Base-by-base conservation (phyloP, 2,113 vertebrate species). In the Rhipidura dahli region DNA sequence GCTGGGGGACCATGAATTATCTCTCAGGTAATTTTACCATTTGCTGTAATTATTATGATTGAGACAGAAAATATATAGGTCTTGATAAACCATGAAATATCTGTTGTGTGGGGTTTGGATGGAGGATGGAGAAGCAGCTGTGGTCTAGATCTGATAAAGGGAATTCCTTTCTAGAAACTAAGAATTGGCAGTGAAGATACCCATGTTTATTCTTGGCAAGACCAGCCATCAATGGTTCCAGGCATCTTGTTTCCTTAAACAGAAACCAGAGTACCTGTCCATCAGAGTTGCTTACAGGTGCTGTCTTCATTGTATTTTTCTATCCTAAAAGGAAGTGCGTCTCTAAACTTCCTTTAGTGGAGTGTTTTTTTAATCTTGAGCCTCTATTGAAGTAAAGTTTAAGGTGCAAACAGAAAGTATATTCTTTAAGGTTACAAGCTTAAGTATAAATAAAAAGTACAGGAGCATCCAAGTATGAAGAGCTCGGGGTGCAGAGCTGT, bases 1-100 rank as follows among this genome's bases (percentile, higher is more conserved):
- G 39, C 98, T 99, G 49, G 99, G 99, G 92, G 99, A 99, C 97
- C 99, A 99, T 8, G 99, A 99, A 91, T 98, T 99, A 97, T 99
- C 99, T 65, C 99, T 99, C 94, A 99, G 98, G 99, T 99, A 97
- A 98, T 98, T 95, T 91, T 83, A 61, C 35, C 80, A 13, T 77
- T 82, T 63, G 49, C 51, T 90, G 9, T 78, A 75, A 44, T 86
- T 18, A 22, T 79, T 65, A 45, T 37, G 71, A 59, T 47, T 45
- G 42, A 79, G 53, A 63, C 26, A 68, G 24, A 79, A 82, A 79
- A 66, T 37, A 28, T 44, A 7, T 1, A 47, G 17, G 35, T 79
- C 17, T 13, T n/a, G 40, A 57, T 83, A 61, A 85, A 72, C 31
- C 0, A 0, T 44, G 30, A 83, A 88, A 14, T 77, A 45, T 9